Percentiles rank a stretch among this genome's conserved stretches.
These are phyloP conservation scores for Kryptopterus vitreolus DNA, from an alignment of 2,797 vertebrate genomes.

Conservation along the genomic window DNA sequence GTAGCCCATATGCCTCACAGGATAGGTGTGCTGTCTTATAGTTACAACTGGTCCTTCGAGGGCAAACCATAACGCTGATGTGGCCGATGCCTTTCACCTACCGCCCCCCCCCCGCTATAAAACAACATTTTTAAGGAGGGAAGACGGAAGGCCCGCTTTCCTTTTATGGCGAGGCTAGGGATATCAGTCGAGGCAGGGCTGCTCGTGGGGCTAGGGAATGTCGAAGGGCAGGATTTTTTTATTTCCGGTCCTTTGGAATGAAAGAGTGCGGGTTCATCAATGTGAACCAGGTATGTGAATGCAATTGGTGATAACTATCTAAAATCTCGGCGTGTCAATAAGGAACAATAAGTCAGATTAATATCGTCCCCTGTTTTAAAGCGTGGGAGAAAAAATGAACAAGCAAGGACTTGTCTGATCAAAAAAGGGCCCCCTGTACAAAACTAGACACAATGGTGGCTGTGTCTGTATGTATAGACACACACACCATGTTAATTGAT, in stretches of 20 bases:
- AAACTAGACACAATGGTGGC: no score
- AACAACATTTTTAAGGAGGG: neutral
- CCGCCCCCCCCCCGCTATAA: no score
- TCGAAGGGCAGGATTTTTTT: conserved; percentile 6
- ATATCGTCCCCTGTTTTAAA: neutral
- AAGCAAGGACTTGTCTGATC: neutral
- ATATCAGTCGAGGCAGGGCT: neutral
- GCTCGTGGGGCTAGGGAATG: neutral
- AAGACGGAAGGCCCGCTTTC: neutral
- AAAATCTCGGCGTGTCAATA: neutral
- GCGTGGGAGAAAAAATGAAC: neutral
- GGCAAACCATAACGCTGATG: no score
- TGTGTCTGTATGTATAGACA: neutral
- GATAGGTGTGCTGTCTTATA: neutral
- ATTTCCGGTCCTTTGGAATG: neutral
- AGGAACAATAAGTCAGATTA: neutral
- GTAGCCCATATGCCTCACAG: neutral
- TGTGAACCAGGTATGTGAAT: neutral
- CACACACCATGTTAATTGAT: neutral
- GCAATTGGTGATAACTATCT: neutral
- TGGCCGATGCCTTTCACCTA: no score
- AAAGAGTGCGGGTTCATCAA: neutral
- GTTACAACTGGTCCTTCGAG: no score
- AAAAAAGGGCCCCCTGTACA: neutral
- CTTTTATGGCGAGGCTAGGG: neutral